These are phyloP conservation scores for Hymenochirus boettgeri DNA, from an alignment of 2,113 vertebrate genomes.

Conservation along the genomic window DNA sequence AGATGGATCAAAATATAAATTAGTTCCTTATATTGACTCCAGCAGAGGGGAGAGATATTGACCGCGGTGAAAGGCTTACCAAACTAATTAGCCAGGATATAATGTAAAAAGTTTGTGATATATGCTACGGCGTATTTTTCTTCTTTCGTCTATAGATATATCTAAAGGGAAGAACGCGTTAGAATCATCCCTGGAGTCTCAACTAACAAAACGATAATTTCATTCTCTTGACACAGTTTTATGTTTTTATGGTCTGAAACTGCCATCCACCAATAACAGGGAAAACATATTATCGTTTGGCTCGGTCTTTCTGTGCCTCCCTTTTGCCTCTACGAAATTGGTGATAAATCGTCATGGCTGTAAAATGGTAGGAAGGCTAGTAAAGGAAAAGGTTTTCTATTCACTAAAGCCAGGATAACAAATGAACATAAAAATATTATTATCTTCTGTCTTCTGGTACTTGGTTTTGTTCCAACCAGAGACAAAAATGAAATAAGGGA, in stretches of 20 bases:
- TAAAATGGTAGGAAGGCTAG: no score
- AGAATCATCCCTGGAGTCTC: constrained; percentile 11
- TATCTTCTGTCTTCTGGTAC: no score
- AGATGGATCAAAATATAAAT: constrained; percentile 57
- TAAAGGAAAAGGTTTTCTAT: no score
- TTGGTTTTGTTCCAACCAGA: no score
- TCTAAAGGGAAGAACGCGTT: background rate
- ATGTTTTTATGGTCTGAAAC: constrained; percentile 39
- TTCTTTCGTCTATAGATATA: constrained; percentile 21
- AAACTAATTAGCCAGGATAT: constrained; percentile 56
- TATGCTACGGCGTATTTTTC: constrained; percentile 35
- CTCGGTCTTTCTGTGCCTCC: no score
- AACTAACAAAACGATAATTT: constrained; percentile 34
- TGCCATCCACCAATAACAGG: constrained; percentile 23
- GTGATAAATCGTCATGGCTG: no score
- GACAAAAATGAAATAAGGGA: no score
- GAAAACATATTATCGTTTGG: no score
- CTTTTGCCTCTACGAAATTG: no score
- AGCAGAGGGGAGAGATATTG: constrained; percentile 52
- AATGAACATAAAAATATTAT: no score
- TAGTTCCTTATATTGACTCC: constrained; percentile 52
- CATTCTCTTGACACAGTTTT: background rate
- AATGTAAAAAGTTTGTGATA: constrained; percentile 49
- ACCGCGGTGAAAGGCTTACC: constrained; percentile 50
- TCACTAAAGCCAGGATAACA: no score